Conservation (phyloP, 1,140 invertebrate genomes). For the Steinernema feltiae region DNA sequence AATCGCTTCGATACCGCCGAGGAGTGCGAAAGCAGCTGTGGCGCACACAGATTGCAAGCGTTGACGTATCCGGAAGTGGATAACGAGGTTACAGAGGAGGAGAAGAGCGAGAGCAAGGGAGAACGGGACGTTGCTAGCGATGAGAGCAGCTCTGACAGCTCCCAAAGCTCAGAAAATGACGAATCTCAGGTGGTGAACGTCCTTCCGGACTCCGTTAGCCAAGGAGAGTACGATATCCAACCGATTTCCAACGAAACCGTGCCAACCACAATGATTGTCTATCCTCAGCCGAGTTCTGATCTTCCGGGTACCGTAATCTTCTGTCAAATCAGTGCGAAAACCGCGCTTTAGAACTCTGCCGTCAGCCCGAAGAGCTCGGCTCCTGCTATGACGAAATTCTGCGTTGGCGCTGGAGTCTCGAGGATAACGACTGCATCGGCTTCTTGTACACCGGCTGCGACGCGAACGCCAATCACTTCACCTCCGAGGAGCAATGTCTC, state of each 20-base stretch:
- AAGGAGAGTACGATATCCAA: slow-evolving; percentile 18
- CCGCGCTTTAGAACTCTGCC: slow-evolving; percentile 44
- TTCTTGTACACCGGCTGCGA: slow-evolving; percentile 54
- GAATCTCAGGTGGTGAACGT: not conserved
- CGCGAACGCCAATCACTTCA: slow-evolving; percentile 50
- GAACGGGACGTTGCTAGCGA: not conserved
- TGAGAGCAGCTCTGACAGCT: not conserved
- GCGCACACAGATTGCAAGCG: not conserved
- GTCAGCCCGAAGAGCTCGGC: slow-evolving; percentile 49
- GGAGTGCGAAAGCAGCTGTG: slow-evolving; percentile 64
- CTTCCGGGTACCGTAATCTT: slow-evolving; percentile 27
- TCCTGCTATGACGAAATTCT: slow-evolving; percentile 49
- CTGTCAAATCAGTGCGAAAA: slow-evolving; percentile 5
- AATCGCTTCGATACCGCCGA: slow-evolving; percentile 65
- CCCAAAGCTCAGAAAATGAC: not conserved
- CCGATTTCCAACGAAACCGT: slow-evolving; percentile 7
- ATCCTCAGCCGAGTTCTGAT: slow-evolving; percentile 20
- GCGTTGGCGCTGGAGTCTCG: slow-evolving; percentile 45
- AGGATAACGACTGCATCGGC: slow-evolving; percentile 38
- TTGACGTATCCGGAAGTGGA: not conserved
- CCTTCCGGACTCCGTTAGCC: not conserved
- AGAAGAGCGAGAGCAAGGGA: not conserved
- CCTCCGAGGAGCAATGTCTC: slow-evolving; percentile 48
- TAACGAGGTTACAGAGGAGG: not conserved
- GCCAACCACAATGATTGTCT: slow-evolving; percentile 3